phyloP scores from a whole-genome alignment of 2,797 vertebrate genomes.

The Hypotaenidia philippensis region DNA sequence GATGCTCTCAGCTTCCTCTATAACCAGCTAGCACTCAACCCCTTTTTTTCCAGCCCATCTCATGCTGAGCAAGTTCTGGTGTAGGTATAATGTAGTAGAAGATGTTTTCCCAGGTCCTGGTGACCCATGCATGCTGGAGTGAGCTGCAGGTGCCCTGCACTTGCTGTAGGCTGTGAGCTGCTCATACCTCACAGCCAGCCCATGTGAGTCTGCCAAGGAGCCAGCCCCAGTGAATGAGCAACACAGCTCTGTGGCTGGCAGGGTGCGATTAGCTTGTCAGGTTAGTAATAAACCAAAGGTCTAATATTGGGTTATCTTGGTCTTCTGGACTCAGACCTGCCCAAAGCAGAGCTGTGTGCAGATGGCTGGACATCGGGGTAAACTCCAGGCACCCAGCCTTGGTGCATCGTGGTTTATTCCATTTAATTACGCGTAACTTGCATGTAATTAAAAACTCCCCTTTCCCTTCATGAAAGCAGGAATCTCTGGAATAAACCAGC shows the following conservation, averaged over 20 bases:
- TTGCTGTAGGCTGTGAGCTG: background rate
- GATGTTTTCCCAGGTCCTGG: background rate
- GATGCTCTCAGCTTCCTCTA: background rate
- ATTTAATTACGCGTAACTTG: background rate
- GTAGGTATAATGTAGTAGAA: background rate
- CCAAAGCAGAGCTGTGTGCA: background rate
- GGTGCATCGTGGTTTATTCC: background rate
- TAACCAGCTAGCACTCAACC: background rate
- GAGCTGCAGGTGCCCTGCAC: background rate
- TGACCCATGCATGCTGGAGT: rapidly evolving
- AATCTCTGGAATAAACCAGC: conserved; percentile 9
- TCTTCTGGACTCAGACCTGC: background rate
- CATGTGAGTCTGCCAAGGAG: rapidly evolving
- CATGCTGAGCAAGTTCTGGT: background rate
- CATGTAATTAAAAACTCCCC: background rate
- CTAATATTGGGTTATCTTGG: background rate
- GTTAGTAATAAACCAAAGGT: background rate
- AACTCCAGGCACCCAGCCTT: background rate
- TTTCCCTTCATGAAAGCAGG: conserved; percentile 23
- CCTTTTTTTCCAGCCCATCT: background rate
- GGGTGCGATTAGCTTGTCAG: rapidly evolving
- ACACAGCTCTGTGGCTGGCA: background rate
- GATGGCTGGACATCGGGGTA: background rate
- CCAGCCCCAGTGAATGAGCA: rapidly evolving
- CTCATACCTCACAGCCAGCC: rapidly evolving